Evolutionary conservation across 2,888 invertebrate genomes (phyloP).

Genomic region (Sepiola atlantica): DNA sequence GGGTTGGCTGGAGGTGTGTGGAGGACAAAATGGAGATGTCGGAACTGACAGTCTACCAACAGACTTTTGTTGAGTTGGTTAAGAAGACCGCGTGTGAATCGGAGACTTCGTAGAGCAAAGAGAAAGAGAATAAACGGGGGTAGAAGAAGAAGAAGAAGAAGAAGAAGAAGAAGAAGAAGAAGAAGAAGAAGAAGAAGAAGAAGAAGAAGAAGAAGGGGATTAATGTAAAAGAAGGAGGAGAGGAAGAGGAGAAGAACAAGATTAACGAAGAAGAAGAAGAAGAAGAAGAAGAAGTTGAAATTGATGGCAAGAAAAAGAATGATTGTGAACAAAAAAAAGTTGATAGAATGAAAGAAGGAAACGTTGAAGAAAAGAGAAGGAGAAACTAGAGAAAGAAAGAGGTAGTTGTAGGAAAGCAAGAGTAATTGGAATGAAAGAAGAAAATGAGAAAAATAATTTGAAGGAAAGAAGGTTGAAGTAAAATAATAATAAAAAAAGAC

Average conservation of each 20-base stretch:
- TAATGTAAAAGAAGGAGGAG: too few species aligned
- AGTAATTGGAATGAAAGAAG: too few species aligned
- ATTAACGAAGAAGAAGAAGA: neutral
- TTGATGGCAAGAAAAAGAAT: too few species aligned
- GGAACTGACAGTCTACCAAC: neutral
- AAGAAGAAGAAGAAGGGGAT: neutral
- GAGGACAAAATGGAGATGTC: neutral
- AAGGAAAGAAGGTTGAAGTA: too few species aligned
- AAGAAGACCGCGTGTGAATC: neutral
- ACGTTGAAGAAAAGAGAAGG: too few species aligned
- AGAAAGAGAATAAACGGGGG: neutral
- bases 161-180: neutral
- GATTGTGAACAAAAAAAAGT: too few species aligned
- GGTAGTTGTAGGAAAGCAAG: too few species aligned
- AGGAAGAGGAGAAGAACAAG: neutral
- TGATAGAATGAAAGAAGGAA: too few species aligned
- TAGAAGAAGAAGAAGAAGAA: neutral
- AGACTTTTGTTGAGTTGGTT: neutral
- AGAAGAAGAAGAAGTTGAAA: too few species aligned
- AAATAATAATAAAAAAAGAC: too few species aligned
- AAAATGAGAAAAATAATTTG: too few species aligned
- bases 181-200: neutral
- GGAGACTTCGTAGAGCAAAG: neutral
- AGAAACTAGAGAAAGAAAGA: too few species aligned
- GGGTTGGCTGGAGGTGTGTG: neutral